These are phyloP conservation scores for Synanthedon tipuliformis DNA, from an alignment of 2,888 invertebrate genomes.

Conservation along the genomic window DNA sequence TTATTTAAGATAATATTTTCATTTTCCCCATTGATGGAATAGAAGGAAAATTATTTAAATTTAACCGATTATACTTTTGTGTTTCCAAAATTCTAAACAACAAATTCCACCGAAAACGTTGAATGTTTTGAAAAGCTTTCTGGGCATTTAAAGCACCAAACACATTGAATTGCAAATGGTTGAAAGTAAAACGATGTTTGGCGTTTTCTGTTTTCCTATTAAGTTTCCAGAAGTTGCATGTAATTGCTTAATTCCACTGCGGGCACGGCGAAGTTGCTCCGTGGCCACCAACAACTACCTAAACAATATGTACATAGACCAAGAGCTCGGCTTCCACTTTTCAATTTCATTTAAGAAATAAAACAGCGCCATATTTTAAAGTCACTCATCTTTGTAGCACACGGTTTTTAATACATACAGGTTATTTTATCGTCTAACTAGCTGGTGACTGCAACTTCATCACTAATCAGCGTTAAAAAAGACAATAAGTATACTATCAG, in stretches of 20 bases:
- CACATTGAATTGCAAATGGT: constrained; percentile 52
- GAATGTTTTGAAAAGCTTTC: background rate
- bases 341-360: background rate
- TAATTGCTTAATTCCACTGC: constrained; percentile 55
- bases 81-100: no score
- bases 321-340: background rate
- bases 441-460: no score
- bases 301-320: constrained; percentile 4
- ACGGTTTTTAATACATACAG: no score
- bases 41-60: no score
- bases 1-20: no score
- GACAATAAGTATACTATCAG: no score
- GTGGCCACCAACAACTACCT: constrained; percentile 7
- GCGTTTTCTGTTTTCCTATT: constrained; percentile 43
- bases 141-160: constrained; percentile 4
- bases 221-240: constrained; percentile 51
- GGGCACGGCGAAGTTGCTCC: constrained; percentile 33
- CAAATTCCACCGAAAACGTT: background rate
- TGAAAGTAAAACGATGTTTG: constrained; percentile 45
- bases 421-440: no score
- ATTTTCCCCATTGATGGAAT: no score
- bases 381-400: no score
- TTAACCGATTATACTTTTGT: no score
- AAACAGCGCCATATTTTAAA: no score
- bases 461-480: no score